Conservation (phyloP, 2,797 vertebrate genomes). For the Phoebastria nigripes region DNA sequence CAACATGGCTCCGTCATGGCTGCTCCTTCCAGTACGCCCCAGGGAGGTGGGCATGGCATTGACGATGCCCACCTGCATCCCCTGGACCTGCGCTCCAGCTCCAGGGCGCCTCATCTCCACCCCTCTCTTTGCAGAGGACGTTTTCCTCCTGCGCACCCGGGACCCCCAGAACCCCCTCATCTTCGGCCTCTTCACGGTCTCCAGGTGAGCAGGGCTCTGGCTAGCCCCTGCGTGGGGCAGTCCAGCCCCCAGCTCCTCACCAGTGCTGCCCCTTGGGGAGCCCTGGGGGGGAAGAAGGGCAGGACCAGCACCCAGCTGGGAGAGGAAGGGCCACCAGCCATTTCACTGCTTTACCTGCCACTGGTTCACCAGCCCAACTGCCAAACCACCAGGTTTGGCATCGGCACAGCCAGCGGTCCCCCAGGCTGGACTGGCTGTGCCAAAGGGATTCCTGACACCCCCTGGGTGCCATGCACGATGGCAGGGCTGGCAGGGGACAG, state of each 20-base stretch:
- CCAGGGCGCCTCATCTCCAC: neutral
- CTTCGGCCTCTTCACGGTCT: slow-evolving; percentile 85
- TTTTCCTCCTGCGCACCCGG: slow-evolving; percentile 84
- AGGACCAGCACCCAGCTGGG: neutral
- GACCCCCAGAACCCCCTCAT: slow-evolving; percentile 83
- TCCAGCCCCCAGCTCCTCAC: neutral
- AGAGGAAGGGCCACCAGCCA: neutral
- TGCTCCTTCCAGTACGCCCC: accelerated
- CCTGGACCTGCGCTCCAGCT: neutral
- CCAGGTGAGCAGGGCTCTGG: slow-evolving; percentile 74
- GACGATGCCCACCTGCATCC: neutral
- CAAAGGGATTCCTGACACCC: neutral
- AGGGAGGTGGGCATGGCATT: neutral
- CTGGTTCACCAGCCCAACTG: neutral
- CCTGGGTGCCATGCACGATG: accelerated
- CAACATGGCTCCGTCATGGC: accelerated
- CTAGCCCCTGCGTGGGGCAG: neutral
- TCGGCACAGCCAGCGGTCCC: accelerated
- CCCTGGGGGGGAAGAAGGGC: neutral
- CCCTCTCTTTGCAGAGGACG: slow-evolving; percentile 77
- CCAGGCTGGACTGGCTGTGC: neutral
- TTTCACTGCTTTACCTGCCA: neutral
- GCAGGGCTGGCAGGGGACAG: neutral
- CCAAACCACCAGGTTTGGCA: neutral
- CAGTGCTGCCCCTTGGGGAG: neutral